Percentiles rank a stretch among this genome's conserved stretches.
phyloP scores from a whole-genome alignment of 2,113 vertebrate genomes.

The Andinoacara biseriatus region DNA sequence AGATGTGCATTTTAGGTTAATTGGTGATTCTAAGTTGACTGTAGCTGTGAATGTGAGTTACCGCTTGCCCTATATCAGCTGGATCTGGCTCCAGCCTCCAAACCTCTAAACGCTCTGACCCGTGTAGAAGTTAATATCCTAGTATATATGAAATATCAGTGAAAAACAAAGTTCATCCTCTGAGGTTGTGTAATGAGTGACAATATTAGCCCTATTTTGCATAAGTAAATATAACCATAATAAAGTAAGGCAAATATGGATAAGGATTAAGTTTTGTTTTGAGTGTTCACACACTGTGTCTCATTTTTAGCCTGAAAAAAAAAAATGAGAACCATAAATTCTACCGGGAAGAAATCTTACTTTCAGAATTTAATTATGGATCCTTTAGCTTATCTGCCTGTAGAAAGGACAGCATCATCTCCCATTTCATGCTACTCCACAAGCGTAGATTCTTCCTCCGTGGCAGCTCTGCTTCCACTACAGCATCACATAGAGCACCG shows the following conservation, averaged over 20 bases:
- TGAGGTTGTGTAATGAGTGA: neutral
- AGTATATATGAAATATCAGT: neutral
- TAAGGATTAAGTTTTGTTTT: neutral
- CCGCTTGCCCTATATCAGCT: neutral
- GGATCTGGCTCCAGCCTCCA: neutral
- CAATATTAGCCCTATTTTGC: neutral
- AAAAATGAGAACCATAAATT: neutral
- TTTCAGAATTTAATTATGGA: slow-evolving; percentile 1
- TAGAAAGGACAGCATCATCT: neutral
- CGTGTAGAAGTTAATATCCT: neutral
- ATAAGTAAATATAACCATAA: neutral
- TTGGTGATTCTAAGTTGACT: neutral
- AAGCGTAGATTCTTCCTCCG: neutral
- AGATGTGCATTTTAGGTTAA: neutral
- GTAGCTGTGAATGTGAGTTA: neutral
- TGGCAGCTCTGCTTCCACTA: slow-evolving; percentile 14
- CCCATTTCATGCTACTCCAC: neutral
- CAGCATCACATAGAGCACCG: slow-evolving; percentile 5
- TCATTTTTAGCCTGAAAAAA: neutral
- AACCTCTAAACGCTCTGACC: neutral
- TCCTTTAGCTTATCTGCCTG: neutral
- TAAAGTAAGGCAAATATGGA: neutral
- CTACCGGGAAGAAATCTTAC: neutral
- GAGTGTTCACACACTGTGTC: neutral
- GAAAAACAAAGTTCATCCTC: neutral